Evolutionary conservation across 2,113 vertebrate species (phyloP).

Genomic region (human): DNA sequence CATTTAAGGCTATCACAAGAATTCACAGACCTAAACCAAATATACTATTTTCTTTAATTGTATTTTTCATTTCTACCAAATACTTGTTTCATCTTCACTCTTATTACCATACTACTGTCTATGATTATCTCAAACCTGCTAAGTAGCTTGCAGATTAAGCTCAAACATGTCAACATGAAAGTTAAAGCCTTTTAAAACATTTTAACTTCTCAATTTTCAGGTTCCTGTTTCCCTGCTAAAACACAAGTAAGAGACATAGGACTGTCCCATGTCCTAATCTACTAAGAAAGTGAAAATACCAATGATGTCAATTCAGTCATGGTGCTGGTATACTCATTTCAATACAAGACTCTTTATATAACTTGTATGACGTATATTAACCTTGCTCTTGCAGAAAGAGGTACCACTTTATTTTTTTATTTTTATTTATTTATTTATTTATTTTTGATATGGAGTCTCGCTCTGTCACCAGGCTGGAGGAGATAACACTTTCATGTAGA

Average conservation of each 20-base stretch:
- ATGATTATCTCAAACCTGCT: neutral
- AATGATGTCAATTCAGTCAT: neutral
- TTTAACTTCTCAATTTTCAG: neutral
- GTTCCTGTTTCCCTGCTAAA: neutral
- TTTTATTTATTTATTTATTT: neutral
- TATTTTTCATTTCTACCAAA: neutral
- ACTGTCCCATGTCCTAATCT: neutral
- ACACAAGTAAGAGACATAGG: neutral
- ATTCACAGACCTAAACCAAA: neutral
- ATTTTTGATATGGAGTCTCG: no score
- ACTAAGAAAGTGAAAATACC: neutral
- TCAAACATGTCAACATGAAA: neutral
- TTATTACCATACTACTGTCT: neutral
- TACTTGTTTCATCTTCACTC: neutral
- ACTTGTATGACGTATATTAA: neutral
- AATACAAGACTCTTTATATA: neutral
- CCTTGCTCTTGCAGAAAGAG: neutral
- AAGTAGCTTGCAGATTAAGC: neutral
- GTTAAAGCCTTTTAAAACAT: neutral
- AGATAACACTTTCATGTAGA: no score
- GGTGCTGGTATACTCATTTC: neutral
- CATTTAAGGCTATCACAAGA: neutral
- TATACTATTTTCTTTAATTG: neutral
- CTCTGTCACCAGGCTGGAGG: no score
- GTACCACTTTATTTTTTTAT: neutral